phyloP scores from a whole-genome alignment of 2,113 vertebrate genomes.

The Erythrocercus mccallii region DNA sequence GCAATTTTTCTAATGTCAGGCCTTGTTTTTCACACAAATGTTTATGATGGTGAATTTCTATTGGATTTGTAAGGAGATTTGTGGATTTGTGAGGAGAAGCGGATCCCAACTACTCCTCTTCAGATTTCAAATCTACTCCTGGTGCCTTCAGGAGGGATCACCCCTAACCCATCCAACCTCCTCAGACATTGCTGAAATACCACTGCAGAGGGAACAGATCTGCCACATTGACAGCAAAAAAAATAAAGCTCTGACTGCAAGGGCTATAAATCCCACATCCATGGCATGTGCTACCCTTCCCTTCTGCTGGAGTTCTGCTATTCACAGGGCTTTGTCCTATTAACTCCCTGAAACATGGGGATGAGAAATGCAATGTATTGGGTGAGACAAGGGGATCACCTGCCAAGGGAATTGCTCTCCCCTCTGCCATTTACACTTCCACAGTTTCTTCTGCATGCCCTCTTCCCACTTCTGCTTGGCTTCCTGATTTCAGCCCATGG shows the following conservation, averaged over 20 bases:
- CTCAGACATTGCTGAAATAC: rapidly evolving
- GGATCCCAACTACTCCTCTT: rapidly evolving
- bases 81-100: background rate
- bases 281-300: background rate
- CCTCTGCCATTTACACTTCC: background rate
- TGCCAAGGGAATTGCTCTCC: background rate
- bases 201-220: rapidly evolving
- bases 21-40: background rate
- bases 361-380: background rate
- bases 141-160: background rate
- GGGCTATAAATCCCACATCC: rapidly evolving
- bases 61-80: background rate
- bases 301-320: background rate
- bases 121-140: background rate
- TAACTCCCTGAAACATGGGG: background rate
- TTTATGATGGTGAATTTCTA: background rate
- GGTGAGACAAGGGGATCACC: background rate
- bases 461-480: background rate
- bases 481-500: background rate
- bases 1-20: background rate
- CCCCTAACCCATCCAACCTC: rapidly evolving
- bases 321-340: background rate
- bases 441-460: background rate
- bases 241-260: background rate
- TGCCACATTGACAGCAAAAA: background rate